Evolutionary conservation across 2,888 invertebrate species (phyloP).

Genomic region (Diloba caeruleocephala): DNA sequence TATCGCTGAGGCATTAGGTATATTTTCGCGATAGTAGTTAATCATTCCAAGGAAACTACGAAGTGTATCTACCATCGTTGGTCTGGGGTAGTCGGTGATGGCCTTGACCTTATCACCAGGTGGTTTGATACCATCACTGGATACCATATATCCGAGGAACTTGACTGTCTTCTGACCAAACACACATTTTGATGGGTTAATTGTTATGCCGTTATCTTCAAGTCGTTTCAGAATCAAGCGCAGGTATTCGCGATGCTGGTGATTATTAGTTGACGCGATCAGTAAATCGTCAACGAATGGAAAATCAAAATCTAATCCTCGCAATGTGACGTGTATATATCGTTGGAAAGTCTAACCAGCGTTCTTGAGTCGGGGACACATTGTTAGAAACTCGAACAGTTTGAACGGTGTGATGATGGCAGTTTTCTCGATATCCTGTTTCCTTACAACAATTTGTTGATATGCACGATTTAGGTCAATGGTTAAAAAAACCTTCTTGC

Average conservation of each 20-base stretch:
- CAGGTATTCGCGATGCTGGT: not conserved
- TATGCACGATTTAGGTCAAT: too few relatives aligned
- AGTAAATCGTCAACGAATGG: not conserved
- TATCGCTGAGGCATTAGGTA: not conserved
- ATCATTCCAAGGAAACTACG: not conserved
- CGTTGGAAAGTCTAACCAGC: too few relatives aligned
- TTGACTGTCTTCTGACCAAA: not conserved
- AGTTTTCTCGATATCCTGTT: too few relatives aligned
- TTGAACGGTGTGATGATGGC: too few relatives aligned
- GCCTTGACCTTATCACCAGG: not conserved
- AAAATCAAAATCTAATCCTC: not conserved
- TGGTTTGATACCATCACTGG: not conserved
- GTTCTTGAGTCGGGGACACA: not conserved
- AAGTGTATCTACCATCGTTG: not conserved
- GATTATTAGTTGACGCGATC: not conserved
- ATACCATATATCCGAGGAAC: not conserved
- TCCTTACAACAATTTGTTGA: too few relatives aligned
- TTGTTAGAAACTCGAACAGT: too few relatives aligned
- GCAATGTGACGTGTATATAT: not conserved
- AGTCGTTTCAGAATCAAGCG: not conserved
- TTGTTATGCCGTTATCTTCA: not conserved
- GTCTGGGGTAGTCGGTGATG: not conserved
- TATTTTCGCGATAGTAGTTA: not conserved
- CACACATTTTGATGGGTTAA: not conserved
- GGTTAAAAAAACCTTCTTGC: too few relatives aligned